Conservation (phyloP, 2,797 vertebrate genomes). For the Anguilla marmorata region DNA sequence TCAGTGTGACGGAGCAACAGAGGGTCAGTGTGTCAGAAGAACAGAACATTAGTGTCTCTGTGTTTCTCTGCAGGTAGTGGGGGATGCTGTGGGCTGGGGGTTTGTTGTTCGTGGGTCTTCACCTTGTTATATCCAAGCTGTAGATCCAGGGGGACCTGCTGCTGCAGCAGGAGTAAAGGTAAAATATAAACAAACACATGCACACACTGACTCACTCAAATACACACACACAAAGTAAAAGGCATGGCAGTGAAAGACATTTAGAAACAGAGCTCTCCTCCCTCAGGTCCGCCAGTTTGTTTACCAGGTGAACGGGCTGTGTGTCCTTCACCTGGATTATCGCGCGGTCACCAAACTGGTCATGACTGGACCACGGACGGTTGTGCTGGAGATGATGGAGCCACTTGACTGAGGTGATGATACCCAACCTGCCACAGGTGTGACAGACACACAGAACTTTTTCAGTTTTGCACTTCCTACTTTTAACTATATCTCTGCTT, state of each 20-base stretch:
- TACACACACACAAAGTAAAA: not conserved
- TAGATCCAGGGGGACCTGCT: constrained; percentile 85
- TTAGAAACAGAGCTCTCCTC: not conserved
- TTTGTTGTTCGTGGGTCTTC: constrained; percentile 81
- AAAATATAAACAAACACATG: constrained; percentile 12
- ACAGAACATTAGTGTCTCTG: not conserved
- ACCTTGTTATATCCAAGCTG: constrained; percentile 85
- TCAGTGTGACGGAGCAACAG: not conserved
- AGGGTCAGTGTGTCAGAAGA: not conserved
- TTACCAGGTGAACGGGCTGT: constrained; percentile 79
- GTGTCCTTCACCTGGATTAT: constrained; percentile 79
- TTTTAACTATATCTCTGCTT: not conserved
- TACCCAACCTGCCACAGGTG: not conserved
- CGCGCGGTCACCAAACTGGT: constrained; percentile 78
- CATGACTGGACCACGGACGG: constrained; percentile 79
- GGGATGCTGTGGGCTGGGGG: constrained; percentile 86
- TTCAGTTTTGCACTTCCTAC: not conserved
- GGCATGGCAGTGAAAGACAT: not conserved
- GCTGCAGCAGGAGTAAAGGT: constrained; percentile 87
- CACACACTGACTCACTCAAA: not conserved
- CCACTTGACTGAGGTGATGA: constrained; percentile 63
- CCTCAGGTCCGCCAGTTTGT: constrained; percentile 83
- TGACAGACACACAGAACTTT: not conserved
- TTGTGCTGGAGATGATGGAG: constrained; percentile 84
- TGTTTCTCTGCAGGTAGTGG: constrained; percentile 72